Evolutionary conservation across 2,797 vertebrate species (phyloP).

Genomic region (Peromyscus eremicus): DNA sequence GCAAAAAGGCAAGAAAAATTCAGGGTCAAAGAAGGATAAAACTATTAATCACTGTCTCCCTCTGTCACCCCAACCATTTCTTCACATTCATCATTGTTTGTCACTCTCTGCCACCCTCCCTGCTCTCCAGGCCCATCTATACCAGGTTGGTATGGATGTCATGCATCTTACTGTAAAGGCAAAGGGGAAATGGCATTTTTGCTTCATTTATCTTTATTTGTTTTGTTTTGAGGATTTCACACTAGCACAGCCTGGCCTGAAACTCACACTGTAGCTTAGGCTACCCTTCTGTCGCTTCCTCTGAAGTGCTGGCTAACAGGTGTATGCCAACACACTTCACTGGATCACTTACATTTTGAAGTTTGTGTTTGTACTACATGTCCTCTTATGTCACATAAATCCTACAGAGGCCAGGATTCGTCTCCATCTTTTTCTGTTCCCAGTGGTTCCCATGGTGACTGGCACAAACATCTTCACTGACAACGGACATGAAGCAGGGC

Average conservation of each 20-base stretch:
- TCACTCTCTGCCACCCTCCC: background rate
- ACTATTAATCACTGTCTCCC: background rate
- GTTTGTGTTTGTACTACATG: background rate
- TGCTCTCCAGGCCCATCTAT: background rate
- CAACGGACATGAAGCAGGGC: background rate
- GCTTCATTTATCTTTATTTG: background rate
- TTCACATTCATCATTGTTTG: background rate
- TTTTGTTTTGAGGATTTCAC: background rate
- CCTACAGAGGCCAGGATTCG: background rate
- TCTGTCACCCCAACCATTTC: background rate
- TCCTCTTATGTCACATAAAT: background rate
- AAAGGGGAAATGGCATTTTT: background rate
- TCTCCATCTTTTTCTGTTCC: background rate
- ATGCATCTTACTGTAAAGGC: background rate
- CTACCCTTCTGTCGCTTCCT: background rate
- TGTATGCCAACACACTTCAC: background rate
- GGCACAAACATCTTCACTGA: background rate
- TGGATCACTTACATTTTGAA: background rate
- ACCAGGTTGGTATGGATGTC: background rate
- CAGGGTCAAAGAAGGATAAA: background rate
- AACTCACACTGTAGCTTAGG: background rate
- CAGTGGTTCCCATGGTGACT: background rate
- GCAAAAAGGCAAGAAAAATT: constrained; percentile 10
- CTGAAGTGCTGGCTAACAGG: background rate
- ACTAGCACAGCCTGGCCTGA: background rate